Conservation (phyloP, 1,140 invertebrate genomes). For the Steinernema khuongi region DNA sequence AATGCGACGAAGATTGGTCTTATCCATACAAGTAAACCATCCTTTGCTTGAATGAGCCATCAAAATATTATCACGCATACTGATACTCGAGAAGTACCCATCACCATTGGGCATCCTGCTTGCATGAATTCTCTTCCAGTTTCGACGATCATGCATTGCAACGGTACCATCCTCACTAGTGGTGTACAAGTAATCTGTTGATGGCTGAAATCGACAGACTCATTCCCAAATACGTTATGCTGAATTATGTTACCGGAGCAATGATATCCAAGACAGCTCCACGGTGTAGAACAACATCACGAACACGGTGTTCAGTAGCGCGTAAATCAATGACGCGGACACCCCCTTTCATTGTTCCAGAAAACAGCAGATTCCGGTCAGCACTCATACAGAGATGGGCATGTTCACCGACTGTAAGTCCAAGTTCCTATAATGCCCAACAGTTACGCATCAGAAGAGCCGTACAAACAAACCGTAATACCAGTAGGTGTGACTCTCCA, state of each 20-base stretch:
- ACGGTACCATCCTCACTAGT: not conserved
- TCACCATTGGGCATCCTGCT: conserved; percentile 2
- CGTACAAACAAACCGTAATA: not conserved
- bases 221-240: not conserved
- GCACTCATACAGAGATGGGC: not conserved
- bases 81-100: not conserved
- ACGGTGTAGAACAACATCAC: not conserved
- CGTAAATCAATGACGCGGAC: not conserved
- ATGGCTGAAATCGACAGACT: not conserved
- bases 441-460: no score
- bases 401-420: not conserved
- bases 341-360: conserved; percentile 4
- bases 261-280: conserved; percentile 8
- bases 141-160: conserved; percentile 9
- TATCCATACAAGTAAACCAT: conserved; percentile 7
- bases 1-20: not conserved
- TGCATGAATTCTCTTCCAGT: not conserved
- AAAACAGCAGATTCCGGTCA: not conserved
- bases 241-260: not conserved
- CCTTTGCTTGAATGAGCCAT: conserved; percentile 10
- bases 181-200: not conserved
- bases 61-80: not conserved
- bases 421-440: not conserved
- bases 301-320: not conserved
- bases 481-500: not conserved